A percentile compares a stretch with the other conserved stretches of the same genome.
Conservation (phyloP, 2,888 invertebrate genomes). For the Mythimna ferrago region DNA sequence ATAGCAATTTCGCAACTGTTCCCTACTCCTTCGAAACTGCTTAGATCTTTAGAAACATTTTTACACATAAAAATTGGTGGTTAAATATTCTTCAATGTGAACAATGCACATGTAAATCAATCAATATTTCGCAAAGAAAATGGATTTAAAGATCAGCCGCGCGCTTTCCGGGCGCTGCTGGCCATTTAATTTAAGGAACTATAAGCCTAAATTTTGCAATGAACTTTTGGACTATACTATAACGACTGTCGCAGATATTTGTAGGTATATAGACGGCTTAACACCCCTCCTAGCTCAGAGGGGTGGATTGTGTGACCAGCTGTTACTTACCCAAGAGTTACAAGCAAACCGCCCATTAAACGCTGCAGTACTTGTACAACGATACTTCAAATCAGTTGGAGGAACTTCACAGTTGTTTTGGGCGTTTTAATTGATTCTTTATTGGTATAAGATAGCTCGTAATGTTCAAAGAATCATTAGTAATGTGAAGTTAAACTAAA, state of each 20-base stretch:
- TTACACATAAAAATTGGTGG: too few species aligned
- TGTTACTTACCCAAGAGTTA: slow-evolving; percentile 34
- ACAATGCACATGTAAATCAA: too few species aligned
- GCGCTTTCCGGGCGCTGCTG: too few species aligned
- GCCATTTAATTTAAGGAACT: too few species aligned
- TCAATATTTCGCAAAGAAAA: too few species aligned
- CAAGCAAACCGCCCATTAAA: slow-evolving; percentile 11
- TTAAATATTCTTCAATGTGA: too few species aligned
- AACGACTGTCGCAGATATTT: not conserved
- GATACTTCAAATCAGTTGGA: not conserved
- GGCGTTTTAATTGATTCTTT: not conserved
- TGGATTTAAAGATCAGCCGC: too few species aligned
- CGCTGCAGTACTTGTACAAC: not conserved
- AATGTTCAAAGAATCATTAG: not conserved
- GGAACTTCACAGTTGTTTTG: not conserved
- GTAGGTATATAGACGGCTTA: slow-evolving; percentile 17
- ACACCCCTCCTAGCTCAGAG: not conserved
- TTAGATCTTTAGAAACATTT: too few species aligned
- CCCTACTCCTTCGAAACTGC: too few species aligned
- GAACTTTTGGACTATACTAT: not conserved
- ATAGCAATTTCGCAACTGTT: too few species aligned
- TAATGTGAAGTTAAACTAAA: not conserved
- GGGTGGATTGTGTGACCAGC: slow-evolving; percentile 26
- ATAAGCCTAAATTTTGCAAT: not conserved
- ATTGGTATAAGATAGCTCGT: not conserved